A percentile compares a stretch with the other conserved stretches of the same genome.
Evolutionary conservation across 2,797 vertebrate genomes (phyloP).

Genomic region (Avahi laniger): DNA sequence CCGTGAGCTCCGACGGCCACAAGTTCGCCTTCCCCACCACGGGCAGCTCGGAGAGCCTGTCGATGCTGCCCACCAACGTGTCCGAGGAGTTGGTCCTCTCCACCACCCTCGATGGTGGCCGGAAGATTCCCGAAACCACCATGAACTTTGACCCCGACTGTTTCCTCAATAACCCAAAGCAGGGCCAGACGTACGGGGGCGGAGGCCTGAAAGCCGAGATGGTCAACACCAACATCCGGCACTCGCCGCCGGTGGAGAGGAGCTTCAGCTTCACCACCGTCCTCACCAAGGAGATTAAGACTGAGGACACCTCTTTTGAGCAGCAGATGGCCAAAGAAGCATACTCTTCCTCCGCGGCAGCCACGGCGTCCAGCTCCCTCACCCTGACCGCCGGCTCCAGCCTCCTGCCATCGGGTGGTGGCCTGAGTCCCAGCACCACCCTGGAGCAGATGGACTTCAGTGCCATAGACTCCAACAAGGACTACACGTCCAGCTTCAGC

Average conservation of each 20-base stretch:
- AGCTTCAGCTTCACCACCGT: conserved; percentile 90
- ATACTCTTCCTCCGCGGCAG: conserved; percentile 87
- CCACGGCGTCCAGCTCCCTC: conserved; percentile 89
- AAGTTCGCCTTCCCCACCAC: conserved; percentile 97
- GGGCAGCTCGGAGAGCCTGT: conserved; percentile 90
- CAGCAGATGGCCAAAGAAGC: conserved; percentile 97
- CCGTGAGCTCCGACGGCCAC: conserved; percentile 95
- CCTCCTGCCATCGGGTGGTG: conserved; percentile 96
- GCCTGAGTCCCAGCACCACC: conserved; percentile 98
- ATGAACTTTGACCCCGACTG: conserved; percentile 99
- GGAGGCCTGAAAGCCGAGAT: conserved; percentile 94
- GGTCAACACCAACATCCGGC: conserved; percentile 86
- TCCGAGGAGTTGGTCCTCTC: conserved; percentile 98
- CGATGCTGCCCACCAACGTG: conserved; percentile 94
- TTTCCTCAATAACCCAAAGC: conserved; percentile 99
- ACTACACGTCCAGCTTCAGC: conserved; percentile 92
- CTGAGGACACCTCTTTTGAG: conserved; percentile 98
- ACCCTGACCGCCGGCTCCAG: conserved; percentile 91
- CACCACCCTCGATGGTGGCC: conserved; percentile 93
- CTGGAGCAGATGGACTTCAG: conserved; percentile 99
- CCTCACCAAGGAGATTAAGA: conserved; percentile 97
- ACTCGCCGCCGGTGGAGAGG: conserved; percentile 89
- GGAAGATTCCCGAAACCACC: conserved; percentile 96
- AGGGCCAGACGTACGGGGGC: conserved; percentile 99
- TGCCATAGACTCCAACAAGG: conserved; percentile 98